Percentiles rank a stretch among this genome's conserved stretches.
phyloP scores from a whole-genome alignment of 2,797 vertebrate genomes.

The Pyrocephalus nanus region DNA sequence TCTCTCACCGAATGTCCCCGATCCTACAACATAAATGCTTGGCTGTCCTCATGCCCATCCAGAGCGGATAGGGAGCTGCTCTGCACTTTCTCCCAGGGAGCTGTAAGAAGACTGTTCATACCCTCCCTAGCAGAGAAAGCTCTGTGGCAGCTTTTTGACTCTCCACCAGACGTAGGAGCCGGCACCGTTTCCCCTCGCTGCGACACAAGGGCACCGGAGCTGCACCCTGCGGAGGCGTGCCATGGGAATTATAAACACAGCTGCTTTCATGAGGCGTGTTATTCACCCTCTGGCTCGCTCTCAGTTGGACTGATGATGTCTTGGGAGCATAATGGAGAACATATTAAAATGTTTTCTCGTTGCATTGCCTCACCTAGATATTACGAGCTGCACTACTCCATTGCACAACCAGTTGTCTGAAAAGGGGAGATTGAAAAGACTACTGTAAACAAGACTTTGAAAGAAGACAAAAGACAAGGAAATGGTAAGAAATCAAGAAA shows the following conservation, averaged over 20 bases:
- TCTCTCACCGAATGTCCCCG: not conserved
- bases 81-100: not conserved
- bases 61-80: not conserved
- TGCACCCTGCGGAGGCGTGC: not conserved
- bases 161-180: fast-evolving
- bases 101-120: not conserved
- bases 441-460: not conserved
- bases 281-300: not conserved
- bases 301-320: not conserved
- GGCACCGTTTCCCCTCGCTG: fast-evolving
- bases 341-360: fast-evolving
- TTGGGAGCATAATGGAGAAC: not conserved
- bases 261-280: not conserved
- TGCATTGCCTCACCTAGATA: not conserved
- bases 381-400: not conserved
- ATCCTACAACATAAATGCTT: not conserved
- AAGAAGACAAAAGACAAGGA: not conserved
- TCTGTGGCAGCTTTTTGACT: not conserved
- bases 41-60: not conserved
- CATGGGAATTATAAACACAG: slow-evolving; percentile 19
- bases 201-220: not conserved
- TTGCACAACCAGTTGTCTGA: not conserved
- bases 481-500: not conserved
- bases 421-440: not conserved
- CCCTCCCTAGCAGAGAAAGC: not conserved